Conservation (phyloP, 1,140 invertebrate species). For the Heliconius hermathena region DNA sequence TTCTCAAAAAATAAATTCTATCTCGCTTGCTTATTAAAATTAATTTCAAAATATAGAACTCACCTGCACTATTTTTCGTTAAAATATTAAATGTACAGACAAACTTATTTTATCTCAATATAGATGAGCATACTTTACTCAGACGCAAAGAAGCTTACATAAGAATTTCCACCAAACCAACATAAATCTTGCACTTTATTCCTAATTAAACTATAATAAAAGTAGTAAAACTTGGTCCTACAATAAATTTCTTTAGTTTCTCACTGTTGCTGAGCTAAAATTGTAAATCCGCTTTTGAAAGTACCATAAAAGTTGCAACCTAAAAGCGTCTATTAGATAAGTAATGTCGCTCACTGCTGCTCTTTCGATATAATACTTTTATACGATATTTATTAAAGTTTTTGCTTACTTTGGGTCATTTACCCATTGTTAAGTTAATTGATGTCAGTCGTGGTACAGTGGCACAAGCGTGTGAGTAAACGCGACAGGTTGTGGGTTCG, state of each 20-base stretch:
- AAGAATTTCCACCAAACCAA: neutral
- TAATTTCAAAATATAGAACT: no score
- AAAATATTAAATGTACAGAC: neutral
- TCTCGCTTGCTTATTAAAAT: no score
- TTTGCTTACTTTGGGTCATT: neutral
- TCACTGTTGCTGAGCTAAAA: slow-evolving; percentile 12
- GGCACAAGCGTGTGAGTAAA: no score
- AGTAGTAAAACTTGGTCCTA: slow-evolving; percentile 18
- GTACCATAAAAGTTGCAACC: slow-evolving; percentile 1
- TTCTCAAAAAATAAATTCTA: no score
- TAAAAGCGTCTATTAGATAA: slow-evolving; percentile 9
- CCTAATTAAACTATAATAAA: slow-evolving; percentile 17
- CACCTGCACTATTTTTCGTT: no score
- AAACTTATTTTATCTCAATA: no score
- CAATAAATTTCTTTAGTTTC: slow-evolving; percentile 21
- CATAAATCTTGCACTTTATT: neutral
- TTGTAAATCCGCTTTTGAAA: slow-evolving; percentile 13
- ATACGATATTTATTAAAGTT: neutral
- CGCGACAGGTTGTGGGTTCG: no score
- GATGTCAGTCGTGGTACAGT: neutral
- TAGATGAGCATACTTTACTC: neutral
- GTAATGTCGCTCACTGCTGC: neutral
- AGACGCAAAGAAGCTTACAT: neutral
- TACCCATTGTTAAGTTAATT: neutral
- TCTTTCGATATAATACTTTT: neutral